Evolutionary conservation across 2,797 vertebrate genomes (phyloP), one percentile per base, ranked within the genome.

Genomic region (Smutsia gigantea): DNA sequence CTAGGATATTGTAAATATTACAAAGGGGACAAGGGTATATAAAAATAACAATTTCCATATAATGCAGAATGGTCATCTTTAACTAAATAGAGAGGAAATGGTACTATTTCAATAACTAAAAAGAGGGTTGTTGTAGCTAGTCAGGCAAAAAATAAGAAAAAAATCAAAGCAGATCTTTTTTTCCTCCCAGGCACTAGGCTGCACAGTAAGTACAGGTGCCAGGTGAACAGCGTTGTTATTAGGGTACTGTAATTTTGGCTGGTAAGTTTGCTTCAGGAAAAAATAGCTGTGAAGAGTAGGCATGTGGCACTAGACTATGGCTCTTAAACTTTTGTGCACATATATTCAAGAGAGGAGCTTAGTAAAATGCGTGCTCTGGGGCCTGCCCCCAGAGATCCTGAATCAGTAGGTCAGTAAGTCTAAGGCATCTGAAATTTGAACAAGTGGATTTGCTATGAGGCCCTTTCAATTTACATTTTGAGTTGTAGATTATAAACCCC

Each of bases 401-500:
- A 91, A 63, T 88, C 64, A 72, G 64, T 63, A 96, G 78, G 66
- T 97, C 74, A 61, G 21, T 84, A 78, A 93, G 7, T 89, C 34
- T 13, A 94, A 74, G 19, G 13, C 68, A 86, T 88, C 31, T 66
- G 78, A 79, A 95, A 95, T 95, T 93, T 93, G 93, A 90, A 74
- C 89, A 96, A 71, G 57, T 79, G 61, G 23, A 59, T 74, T 85
- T 85, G 5, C 66, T 69, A 11, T 21, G 31, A 84, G 87, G 25
- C 27, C 8, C 23, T 92, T 96, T 90, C 74, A 86, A 81, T 97
- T 46, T 96, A 59, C 31, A 88, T 57, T 94, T 72, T 37, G 9
- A 71, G 61, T 39, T 91, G 23, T 29, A 66, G 53, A 34, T 66
- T 92, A 55, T 84, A 55, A 27, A 10, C 72, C 71, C 34, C 53